These are phyloP conservation scores for Nasonia longicornis DNA, from an alignment of 1,140 invertebrate genomes.

Conservation along the genomic window DNA sequence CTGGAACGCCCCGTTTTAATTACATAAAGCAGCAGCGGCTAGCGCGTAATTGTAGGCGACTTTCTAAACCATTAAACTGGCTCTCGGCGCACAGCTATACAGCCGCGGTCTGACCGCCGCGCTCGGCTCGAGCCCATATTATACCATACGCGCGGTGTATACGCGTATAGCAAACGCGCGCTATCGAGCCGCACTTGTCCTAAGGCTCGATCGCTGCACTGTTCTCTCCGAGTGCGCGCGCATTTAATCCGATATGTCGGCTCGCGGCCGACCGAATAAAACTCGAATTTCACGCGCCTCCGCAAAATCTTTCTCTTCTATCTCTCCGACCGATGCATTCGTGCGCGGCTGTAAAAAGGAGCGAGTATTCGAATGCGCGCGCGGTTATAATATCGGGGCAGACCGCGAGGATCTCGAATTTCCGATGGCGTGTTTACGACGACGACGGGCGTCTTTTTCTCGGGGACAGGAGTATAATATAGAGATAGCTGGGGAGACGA, in stretches of 20 bases:
- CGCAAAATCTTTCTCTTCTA: neutral
- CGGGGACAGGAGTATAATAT: neutral
- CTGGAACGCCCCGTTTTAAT: constrained; percentile 34
- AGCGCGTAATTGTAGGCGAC: constrained; percentile 33
- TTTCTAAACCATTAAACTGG: constrained; percentile 46
- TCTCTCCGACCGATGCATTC: neutral
- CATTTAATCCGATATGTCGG: constrained; percentile 46
- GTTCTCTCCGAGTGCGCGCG: neutral
- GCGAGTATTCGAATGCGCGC: constrained; percentile 39
- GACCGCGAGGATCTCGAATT: constrained; percentile 49
- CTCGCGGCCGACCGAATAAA: constrained; percentile 44
- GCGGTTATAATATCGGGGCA: neutral
- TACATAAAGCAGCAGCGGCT: constrained; percentile 24
- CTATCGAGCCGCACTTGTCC: neutral
- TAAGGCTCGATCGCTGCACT: neutral
- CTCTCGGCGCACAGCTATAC: constrained; percentile 6
- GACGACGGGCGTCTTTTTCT: neutral
- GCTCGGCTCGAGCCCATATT: neutral
- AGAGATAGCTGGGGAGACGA: neutral
- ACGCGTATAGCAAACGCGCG: neutral
- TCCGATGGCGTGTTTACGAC: constrained; percentile 46
- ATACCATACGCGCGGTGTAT: neutral
- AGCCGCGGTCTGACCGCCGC: neutral
- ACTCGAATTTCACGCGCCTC: constrained; percentile 49
- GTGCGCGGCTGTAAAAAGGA: constrained; percentile 13